Conservation (phyloP, 2,113 vertebrate species). For the Meriones unguiculatus region DNA sequence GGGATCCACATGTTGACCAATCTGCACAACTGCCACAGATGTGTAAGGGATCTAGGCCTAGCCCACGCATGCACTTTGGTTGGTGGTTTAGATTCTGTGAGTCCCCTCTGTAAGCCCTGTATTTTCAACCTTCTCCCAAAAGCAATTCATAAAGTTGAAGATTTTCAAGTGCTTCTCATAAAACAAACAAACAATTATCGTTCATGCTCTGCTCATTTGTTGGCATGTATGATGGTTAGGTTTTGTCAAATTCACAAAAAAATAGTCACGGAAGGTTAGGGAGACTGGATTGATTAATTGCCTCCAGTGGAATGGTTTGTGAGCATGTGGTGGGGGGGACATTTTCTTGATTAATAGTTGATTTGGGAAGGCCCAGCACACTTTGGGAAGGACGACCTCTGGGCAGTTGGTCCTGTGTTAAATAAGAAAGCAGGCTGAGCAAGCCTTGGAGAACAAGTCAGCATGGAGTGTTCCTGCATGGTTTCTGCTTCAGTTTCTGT, state of each 20-base stretch:
- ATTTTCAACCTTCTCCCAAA: conserved; percentile 26
- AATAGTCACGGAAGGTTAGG: neutral
- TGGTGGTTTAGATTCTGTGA: too few relatives aligned
- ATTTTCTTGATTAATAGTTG: neutral
- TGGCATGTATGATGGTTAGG: neutral
- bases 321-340: too few relatives aligned
- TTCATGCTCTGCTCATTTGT: neutral
- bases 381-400: neutral
- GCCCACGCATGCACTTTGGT: too few relatives aligned
- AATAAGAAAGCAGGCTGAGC: neutral
- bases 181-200: neutral
- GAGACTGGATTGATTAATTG: neutral
- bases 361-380: neutral
- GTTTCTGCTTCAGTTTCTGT: neutral
- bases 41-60: too few relatives aligned
- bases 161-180: neutral
- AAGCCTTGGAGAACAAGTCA: neutral
- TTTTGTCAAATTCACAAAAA: neutral
- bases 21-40: too few relatives aligned
- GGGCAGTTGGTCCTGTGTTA: neutral
- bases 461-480: neutral
- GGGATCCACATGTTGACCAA: too few relatives aligned
- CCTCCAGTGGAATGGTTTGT: neutral
- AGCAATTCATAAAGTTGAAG: neutral
- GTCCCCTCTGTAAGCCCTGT: neutral